Conservation (phyloP, 1,140 invertebrate genomes). For the Theocolax elegans region DNA sequence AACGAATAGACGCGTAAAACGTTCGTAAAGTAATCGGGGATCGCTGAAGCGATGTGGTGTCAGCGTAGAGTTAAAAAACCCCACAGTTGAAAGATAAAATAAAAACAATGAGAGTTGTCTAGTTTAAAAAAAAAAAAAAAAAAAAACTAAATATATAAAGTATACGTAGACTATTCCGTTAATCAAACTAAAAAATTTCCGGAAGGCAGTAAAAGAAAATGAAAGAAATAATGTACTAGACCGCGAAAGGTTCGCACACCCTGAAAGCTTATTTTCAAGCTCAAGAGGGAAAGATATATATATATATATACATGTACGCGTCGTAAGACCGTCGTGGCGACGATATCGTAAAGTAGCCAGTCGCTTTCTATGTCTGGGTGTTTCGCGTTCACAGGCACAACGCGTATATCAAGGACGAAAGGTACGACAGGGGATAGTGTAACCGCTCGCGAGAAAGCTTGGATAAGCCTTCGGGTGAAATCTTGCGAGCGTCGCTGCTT, state of each 20-base stretch:
- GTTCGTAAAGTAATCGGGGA: too few relatives aligned
- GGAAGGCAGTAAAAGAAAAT: slow-evolving; percentile 12
- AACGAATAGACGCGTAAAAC: background rate
- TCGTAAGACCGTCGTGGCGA: slow-evolving; percentile 14
- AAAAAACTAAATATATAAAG: background rate
- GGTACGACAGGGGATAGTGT: slow-evolving; percentile 6
- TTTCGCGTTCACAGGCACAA: too few relatives aligned
- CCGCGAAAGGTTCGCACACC: background rate
- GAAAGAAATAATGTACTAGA: slow-evolving; percentile 29
- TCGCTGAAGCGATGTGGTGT: too few relatives aligned
- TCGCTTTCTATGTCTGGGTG: background rate
- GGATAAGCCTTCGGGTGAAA: slow-evolving; percentile 44
- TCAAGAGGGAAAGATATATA: background rate
- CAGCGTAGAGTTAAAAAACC: too few relatives aligned
- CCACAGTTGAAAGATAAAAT: too few relatives aligned
- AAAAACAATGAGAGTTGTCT: background rate
- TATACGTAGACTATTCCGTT: background rate
- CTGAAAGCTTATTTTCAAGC: slow-evolving; percentile 28
- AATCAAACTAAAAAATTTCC: slow-evolving; percentile 29
- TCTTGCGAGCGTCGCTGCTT: slow-evolving; percentile 28
- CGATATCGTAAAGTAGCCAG: slow-evolving; percentile 38
- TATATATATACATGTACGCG: background rate
- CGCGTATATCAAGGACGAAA: background rate
- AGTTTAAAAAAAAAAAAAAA: background rate
- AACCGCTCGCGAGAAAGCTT: slow-evolving; percentile 31